Evolutionary conservation across 92 coral and sea anemone genomes (phyloP), one percentile per base, ranked within the genome.

Genomic region (Muricea muricata): DNA sequence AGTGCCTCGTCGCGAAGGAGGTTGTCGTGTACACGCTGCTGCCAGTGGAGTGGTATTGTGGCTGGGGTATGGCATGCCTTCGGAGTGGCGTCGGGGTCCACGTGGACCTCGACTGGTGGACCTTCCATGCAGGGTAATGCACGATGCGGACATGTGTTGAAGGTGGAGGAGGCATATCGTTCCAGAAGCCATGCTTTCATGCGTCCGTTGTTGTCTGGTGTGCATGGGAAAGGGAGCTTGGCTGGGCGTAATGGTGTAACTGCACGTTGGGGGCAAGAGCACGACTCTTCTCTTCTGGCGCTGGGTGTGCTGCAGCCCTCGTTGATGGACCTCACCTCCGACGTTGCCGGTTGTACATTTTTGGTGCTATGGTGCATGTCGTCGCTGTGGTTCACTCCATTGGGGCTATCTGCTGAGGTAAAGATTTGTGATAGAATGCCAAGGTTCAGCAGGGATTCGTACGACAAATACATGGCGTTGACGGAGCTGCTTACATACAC

Each of bases 61-160:
- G 93, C 88, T 4, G 88, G 82, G 9, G 86, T 90, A 87, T 90
- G 91, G 61, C 93, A 87, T 17, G 93, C 93, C 37, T 77, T 90
- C 17, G 93, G 93, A 55, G 85, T 37, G 57, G 85, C 80, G 20
- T 17, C 6, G 0, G 85, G 76, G 28, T 84, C 83, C 7, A 84
- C 40, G 17, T 73, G 88, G 10, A 84, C 75, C 83, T 84, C 87
- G n/a, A 84, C 61, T 7, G 83, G 83, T 23, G 83, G 87, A 0
- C 74, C 83, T 1, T 55, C 88, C 83, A 84, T 75, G 83, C 83
- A 84, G 21, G 84, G 61, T 4, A 63, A 60, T 30, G 55, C 65
- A 8, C 88, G 88, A 40, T 88, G 91, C 30, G 91, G 91, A 81
- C 93, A 90, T 0, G 87, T 87, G 80, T 90, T 90, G 79, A 90